phyloP scores from a whole-genome alignment of 2,888 invertebrate species.

The Nysson spinosus region DNA sequence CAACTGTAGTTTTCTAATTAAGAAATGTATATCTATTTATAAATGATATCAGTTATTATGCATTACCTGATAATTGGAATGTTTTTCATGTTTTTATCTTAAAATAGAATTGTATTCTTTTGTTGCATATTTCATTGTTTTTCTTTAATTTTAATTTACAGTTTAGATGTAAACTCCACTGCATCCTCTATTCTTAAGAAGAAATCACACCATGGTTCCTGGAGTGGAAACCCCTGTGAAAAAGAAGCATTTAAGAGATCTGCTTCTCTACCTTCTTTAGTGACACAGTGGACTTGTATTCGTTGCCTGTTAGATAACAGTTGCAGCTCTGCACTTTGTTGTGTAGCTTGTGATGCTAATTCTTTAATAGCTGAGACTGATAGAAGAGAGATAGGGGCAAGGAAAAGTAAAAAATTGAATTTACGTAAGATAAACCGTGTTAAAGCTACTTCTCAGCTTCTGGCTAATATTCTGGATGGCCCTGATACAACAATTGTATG shows the following conservation, averaged over 20 bases:
- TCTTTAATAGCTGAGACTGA: constrained; percentile 70
- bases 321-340: constrained; percentile 81
- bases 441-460: constrained; percentile 63
- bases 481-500: constrained; percentile 58
- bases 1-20: background rate
- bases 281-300: constrained; percentile 82
- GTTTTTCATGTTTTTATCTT: too few species aligned
- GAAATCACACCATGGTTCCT: constrained; percentile 67
- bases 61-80: background rate
- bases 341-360: constrained; percentile 85
- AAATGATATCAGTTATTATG: background rate
- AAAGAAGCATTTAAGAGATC: constrained; percentile 62
- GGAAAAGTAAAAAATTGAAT: constrained; percentile 70
- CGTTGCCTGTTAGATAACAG: constrained; percentile 87
- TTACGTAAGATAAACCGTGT: constrained; percentile 65
- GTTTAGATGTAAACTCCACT: constrained; percentile 37
- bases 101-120: background rate
- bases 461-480: constrained; percentile 65
- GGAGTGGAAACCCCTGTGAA: constrained; percentile 61
- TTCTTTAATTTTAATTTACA: constrained; percentile 31
- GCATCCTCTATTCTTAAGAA: constrained; percentile 48
- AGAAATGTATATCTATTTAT: background rate
- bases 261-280: constrained; percentile 70
- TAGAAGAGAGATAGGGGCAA: constrained; percentile 71
- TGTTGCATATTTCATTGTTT: background rate